Base-by-base conservation (phyloP, 2,113 vertebrate genomes). In the Microtus pennsylvanicus region DNA sequence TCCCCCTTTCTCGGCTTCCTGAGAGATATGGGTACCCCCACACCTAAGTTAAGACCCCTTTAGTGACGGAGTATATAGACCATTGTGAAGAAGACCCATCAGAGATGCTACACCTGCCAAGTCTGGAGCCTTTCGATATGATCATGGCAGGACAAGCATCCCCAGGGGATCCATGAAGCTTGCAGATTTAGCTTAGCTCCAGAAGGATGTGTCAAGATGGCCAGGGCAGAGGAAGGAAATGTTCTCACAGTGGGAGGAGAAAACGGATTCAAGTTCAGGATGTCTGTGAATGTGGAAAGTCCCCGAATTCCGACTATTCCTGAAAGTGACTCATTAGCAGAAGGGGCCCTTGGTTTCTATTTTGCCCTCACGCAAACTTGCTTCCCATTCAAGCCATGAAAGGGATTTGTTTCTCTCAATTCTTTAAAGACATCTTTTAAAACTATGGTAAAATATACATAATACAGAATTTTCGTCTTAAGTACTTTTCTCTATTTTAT, bases 231-330 rank as follows among this genome's bases (percentile, higher is more conserved):
- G 72, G 87, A 86, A 82, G 80, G n/a, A 78, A 61, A 86, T 82
- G 91, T 50, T 65, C 45, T 82, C 33, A 38, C 16, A 35, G 70
- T 17, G 6, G 90, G 30, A 86, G 77, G 77, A 87, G 69, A 55
- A 42, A 61, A 55, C 65, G 24, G 52, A 10, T 69, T 16, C 24
- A 87, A 52, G 75, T 75, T 78, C 86, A 45, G 52, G 74, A 74
- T 89, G 70, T 72, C 33, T 35, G 58, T 75, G 74, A 81, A 42
- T 52, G 13, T 86, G 94, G 82, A 94, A 97, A 93, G 77, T 47
- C 81, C 92, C 77, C 33, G 78, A 72, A 67, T 72, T 91, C 69
- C 33, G 35, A 28, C 38, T 61, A 35, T 89, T 78, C 83, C 33
- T 81, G 61, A 74, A 88, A 89, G 61, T 24, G 35, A 72, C 52